Base-by-base conservation (phyloP, 2,888 invertebrate species). In the Blomia tropicalis region DNA sequence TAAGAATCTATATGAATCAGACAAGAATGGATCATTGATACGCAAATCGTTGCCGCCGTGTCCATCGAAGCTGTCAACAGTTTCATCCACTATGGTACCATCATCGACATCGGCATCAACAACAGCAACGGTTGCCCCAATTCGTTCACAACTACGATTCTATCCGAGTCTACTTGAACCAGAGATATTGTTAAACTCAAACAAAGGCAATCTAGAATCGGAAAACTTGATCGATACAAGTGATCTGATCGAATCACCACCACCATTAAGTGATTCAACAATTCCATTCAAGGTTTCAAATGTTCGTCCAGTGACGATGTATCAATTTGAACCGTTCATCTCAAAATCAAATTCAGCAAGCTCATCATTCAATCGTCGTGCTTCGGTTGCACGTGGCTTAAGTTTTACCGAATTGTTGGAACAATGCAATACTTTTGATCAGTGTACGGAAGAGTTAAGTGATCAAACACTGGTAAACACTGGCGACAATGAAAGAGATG, bases 241-340 rank as follows among this genome's bases (percentile, higher is more conserved):
- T 27, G 51, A 47, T 7, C 22, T 47, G 51, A 47, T 47, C 51
- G 51, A 47, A 27, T 47, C 51, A 27, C 51, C 51, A 27, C 51
- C 51, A 27, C 51, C 51, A n/a, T n/a, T 47, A 11, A 19, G 14
- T 22, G 23, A 7, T 7, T 14, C 27, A 27, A 7, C 51, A 11
- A 19, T 7, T 47, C 22, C 22, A 7, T 14, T 47, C 51, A 47
- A 47, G 23, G n/a, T 7, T n/a, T 47, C 51, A 27, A 11, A 7
- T 25, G 27, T 19, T 14, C 51, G 51, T 11, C 51, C 51, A 22
- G n/a, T 47, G 5, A 47, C 51, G 14, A 47, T 47, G 51, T 47
- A 47, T n/a, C 51, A 47, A n/a, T 47, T 47, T 47, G 51, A 47
- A 11, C 51, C 22, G 22, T 47, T 19, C 27, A 11, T 27, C 51